Base-by-base conservation (phyloP, 2,888 invertebrate species). In the Sarcophaga rosellei region DNA sequence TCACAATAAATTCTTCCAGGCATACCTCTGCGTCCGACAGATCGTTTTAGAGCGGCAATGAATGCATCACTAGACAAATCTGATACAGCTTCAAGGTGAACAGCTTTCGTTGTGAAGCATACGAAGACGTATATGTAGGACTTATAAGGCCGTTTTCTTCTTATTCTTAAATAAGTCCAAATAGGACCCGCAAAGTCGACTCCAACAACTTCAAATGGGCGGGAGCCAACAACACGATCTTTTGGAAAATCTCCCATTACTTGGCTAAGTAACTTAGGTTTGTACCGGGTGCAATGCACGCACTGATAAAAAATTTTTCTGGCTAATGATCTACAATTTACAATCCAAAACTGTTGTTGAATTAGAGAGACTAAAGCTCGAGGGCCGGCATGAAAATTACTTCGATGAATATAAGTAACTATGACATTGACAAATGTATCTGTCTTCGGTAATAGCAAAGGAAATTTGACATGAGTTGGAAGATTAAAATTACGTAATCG, bases 171-270 rank as follows among this genome's bases (percentile, higher is more conserved):
- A 53, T 85, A 82, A 21, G 81, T 76, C 15, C 65, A 59, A 44
- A 79, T 65, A 8, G 79, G n/a, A 25, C 25, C 25, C 4, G 25
- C 25, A 25, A 25, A 25, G 25, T 25, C 25, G 25, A 25, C 25
- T 3, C 25, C 25, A 25, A 25, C 25, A 25, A 25, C 25, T 25
- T 25, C 4, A 57, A 85, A 81, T 53, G 74, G 77, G 21, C 25
- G 25, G 25, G 25, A 25, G 25, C 25, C 25, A 10, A 35, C 35
- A 35, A 35, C 35, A 35, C 35, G 66, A 11, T 85, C 70, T 59
- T 66, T 75, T 6, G 82, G 85, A 8, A 82, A 61, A 78, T 78
- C 65, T 23, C 61, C 79, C 82, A 86, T 82, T 12, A 82, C 61
- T 68, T 85, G 85, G 15, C 62, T 65, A 1, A 85, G 35, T 10